Evolutionary conservation across 2,113 vertebrate genomes (phyloP), one percentile per base, ranked within the genome.

Genomic region (Syngnathoides biaculeatus): DNA sequence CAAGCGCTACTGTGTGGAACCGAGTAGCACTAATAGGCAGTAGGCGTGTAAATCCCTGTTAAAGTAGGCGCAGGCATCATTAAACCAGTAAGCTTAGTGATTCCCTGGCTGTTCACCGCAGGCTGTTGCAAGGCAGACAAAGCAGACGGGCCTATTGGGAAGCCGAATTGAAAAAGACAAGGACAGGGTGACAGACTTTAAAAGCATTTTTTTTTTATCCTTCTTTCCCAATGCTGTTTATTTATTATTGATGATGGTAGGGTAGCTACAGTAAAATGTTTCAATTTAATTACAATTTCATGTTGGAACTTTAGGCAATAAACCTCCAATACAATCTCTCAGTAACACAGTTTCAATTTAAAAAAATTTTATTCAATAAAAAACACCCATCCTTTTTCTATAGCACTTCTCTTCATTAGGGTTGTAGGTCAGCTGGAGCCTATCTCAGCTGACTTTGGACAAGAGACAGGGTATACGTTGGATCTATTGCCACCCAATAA

Each of bases 11-110:
- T 3, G 6, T 74, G 69, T 30, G 72, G 60, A 77, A 48, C 8
- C 6, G 8, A 30, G 66, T 76, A 30, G 72, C 73, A 79, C 76
- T 80, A 82, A 80, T 76, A 78, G 75, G 75, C 71, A 84, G 73
- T 83, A 22, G 80, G 88, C 88, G 80, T 80, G 81, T 64, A 88
- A 90, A 89, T 87, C 82, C 74, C 71, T 77, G 70, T 76, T 52
- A 82, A 89, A 91, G 86, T 79, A 84, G 82, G 79, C 73, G 84
- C 79, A 84, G 83, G 86, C 83, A 86, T 86, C 80, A 88, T 87
- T 86, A 88, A 88, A 88, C 83, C 81, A 83, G 86, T 84, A 86
- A 86, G 87, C 84, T 89, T 88, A 89, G 83, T 69, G 81, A 87
- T 85, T 89, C 80, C 78, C 81, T 71, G 79, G 81, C 75, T 68